Percentiles rank a stretch among this genome's conserved stretches.
phyloP scores from a whole-genome alignment of 2,113 vertebrate species.

The Eleginops maclovinus region DNA sequence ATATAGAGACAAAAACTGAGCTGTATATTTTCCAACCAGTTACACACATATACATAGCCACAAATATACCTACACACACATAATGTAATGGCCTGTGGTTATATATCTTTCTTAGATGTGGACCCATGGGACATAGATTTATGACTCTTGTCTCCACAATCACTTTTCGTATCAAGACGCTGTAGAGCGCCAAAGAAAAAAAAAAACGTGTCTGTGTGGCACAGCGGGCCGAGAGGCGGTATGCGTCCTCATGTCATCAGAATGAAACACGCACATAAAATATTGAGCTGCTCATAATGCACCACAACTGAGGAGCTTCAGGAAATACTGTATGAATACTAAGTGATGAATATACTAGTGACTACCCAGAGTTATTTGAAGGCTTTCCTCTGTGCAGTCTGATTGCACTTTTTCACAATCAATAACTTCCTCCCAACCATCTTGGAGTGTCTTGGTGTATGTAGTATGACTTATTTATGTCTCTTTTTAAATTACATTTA shows the following conservation, averaged over 20 bases:
- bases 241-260: conserved; percentile 40
- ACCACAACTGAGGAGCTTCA: conserved; percentile 36
- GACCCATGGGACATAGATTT: conserved; percentile 69
- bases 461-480: conserved; percentile 3
- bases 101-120: conserved; percentile 57
- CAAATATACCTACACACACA: conserved; percentile 24
- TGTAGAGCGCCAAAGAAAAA: conserved; percentile 38
- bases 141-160: conserved; percentile 74
- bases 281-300: conserved; percentile 53
- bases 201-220: conserved; percentile 34
- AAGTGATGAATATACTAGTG: conserved; percentile 47
- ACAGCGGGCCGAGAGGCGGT: conserved; percentile 25
- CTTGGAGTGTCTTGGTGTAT: not conserved
- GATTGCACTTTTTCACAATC: conserved; percentile 36
- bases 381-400: conserved; percentile 23
- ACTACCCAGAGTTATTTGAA: conserved; percentile 39
- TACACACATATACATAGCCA: conserved; percentile 29
- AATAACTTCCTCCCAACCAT: not conserved
- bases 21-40: conserved; percentile 44
- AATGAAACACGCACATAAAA: conserved; percentile 62
- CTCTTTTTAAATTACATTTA: not conserved
- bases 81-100: conserved; percentile 61
- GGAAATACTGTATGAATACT: conserved; percentile 51
- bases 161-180: conserved; percentile 73
- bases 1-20: conserved; percentile 43